Evolutionary conservation across 2,888 invertebrate genomes (phyloP), one percentile per base, ranked within the genome.

Genomic region (Cremastinae sp.): DNA sequence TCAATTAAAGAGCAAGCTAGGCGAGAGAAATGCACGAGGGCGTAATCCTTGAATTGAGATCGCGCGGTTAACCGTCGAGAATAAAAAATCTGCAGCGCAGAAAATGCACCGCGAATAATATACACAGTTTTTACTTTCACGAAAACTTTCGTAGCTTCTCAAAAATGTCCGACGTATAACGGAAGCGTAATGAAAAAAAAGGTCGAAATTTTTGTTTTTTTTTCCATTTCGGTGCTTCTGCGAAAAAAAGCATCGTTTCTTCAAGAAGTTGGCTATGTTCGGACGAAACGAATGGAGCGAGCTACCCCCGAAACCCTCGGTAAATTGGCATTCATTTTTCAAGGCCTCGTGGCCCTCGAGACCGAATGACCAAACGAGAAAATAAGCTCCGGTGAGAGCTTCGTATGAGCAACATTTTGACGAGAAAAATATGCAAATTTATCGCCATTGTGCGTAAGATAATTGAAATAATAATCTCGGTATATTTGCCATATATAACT

Each of bases 281-380:
- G 9, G 41, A 51, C 56, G 34, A 28, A 58, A 41, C 9, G 38
- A 58, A 59, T 45, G 28, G 20, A 7, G 10, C 12, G 22, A 14
- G 0, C 12, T 7, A 16, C 5, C 14, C n/a, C 12, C 58, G 18
- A 41, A 65, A 51, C 14, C 41, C 45, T 8, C n/a, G 16, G 53
- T 8, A 59, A 66, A 73, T 66, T 66, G 66, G 53, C 62, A 56
- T 74, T 64, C 38, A 74, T 36, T 68, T 69, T 74, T 69, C 58
- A 69, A 45, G 56, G 49, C 49, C 28, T 28, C 5, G 5, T 38
- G 18, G 1, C 22, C 1, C 16, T 49, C 47, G 36, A 45, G 38
- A 56, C 38, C 18, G 16, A 56, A 68, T 56, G 56, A 47, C 47
- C 56, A 34, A 56, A 47, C 66, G 16, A 68, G 66, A 38, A 45